Percentiles rank a stretch among this genome's conserved stretches.
These are phyloP conservation scores for Calliopsis andreniformis DNA, from an alignment of 1,140 invertebrate genomes.

Conservation along the genomic window DNA sequence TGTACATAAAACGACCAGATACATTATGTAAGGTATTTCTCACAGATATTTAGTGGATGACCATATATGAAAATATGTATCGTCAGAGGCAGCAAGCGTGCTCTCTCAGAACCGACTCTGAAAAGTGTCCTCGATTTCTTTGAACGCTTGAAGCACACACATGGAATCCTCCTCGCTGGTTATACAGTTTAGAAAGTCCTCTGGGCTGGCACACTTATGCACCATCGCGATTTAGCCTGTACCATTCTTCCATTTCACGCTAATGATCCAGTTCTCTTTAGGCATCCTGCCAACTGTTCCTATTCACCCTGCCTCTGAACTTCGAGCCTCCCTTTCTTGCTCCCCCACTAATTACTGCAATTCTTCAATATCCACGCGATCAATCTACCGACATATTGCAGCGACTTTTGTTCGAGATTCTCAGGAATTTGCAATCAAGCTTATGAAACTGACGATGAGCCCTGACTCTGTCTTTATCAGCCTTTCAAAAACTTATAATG, in stretches of 20 bases:
- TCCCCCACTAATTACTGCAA: not conserved
- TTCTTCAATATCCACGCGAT: not conserved
- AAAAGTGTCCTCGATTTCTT: constrained; percentile 9
- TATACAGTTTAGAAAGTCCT: constrained; percentile 17
- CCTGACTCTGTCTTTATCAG: too few species aligned
- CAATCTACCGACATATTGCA: too few species aligned
- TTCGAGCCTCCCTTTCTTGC: not conserved
- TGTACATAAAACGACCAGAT: too few species aligned
- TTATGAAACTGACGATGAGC: too few species aligned
- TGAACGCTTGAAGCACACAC: not conserved
- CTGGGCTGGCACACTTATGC: constrained; percentile 12
- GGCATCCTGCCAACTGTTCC: constrained; percentile 36
- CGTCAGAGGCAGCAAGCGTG: too few species aligned
- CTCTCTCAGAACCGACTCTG: not conserved
- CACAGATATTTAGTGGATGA: too few species aligned
- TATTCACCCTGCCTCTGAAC: constrained; percentile 13
- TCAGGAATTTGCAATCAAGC: too few species aligned
- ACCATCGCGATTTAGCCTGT: constrained; percentile 18
- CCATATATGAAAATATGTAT: too few species aligned
- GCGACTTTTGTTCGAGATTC: too few species aligned
- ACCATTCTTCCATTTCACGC: constrained; percentile 22
- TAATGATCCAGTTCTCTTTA: constrained; percentile 38
- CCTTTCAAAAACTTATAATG: too few species aligned
- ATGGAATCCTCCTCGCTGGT: not conserved
- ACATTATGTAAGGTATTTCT: too few species aligned